Evolutionary conservation across 2,888 invertebrate species (phyloP).

Genomic region (Drosophila kambysellisi): DNA sequence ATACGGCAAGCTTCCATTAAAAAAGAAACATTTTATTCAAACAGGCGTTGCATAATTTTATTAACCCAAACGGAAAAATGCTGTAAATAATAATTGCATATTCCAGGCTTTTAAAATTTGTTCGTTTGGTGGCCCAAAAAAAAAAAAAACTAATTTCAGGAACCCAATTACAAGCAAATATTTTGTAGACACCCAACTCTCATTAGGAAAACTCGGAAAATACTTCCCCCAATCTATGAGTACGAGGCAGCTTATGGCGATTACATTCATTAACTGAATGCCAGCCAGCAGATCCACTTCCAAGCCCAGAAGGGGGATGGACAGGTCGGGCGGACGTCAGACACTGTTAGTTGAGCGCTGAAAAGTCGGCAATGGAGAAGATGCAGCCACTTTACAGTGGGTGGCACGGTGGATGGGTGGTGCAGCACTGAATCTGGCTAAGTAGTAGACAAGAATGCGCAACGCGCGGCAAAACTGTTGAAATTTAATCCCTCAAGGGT

Average conservation of each 20-base stretch:
- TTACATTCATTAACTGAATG: slow-evolving; percentile 78
- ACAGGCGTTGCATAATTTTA: slow-evolving; percentile 18
- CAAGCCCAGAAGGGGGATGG: slow-evolving; percentile 34
- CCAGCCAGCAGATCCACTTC: slow-evolving; percentile 35
- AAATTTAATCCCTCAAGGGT: slow-evolving; percentile 82
- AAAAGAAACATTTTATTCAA: slow-evolving; percentile 7
- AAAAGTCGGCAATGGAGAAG: slow-evolving; percentile 65
- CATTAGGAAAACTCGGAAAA: slow-evolving; percentile 48
- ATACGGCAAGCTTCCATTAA: not conserved
- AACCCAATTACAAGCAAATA: slow-evolving; percentile 66
- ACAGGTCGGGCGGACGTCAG: slow-evolving; percentile 4
- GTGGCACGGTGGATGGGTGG: slow-evolving; percentile 11
- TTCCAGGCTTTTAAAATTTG: slow-evolving; percentile 53
- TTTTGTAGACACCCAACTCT: slow-evolving; percentile 52
- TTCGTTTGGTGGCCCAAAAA: not conserved
- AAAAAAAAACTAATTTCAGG: slow-evolving; percentile 20
- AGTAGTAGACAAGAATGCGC: slow-evolving; percentile 75
- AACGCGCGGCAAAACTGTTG: slow-evolving; percentile 71
- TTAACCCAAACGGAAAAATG: slow-evolving; percentile 30
- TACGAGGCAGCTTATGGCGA: slow-evolving; percentile 67
- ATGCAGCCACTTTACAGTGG: slow-evolving; percentile 30
- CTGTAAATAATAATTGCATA: slow-evolving; percentile 54
- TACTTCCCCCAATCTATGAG: slow-evolving; percentile 6
- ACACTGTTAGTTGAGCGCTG: slow-evolving; percentile 27
- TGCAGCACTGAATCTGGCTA: slow-evolving; percentile 42